These are phyloP conservation scores for Clusia tigrina DNA, from an alignment of 2,888 invertebrate species.

Conservation along the genomic window DNA sequence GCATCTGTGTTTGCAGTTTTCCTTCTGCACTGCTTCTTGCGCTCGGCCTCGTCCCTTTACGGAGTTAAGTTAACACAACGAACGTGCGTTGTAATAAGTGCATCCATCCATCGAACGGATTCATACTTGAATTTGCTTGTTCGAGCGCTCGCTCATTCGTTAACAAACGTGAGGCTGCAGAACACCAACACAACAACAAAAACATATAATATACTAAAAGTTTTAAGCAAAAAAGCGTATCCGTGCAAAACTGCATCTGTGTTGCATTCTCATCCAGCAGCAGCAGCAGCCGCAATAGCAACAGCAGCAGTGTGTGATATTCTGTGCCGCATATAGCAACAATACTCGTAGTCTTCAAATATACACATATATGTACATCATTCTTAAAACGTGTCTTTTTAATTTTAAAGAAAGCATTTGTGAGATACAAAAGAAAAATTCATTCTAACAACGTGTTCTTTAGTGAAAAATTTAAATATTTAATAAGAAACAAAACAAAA, in stretches of 20 bases:
- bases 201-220: slow-evolving; percentile 7
- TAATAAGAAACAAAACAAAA: slow-evolving; percentile 1
- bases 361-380: no score
- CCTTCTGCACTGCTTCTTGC: neutral
- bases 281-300: no score
- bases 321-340: neutral
- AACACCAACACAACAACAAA: slow-evolving; percentile 8
- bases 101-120: slow-evolving; percentile 4
- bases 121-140: neutral
- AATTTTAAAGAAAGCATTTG: neutral
- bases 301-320: neutral
- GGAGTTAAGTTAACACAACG: slow-evolving; percentile 4
- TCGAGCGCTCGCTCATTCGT: neutral
- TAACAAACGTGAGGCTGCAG: neutral
- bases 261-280: neutral
- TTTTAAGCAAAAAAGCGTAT: no score
- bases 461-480: neutral
- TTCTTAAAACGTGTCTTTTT: neutral
- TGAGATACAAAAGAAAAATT: slow-evolving; percentile 2
- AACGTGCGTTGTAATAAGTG: neutral
- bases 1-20: neutral
- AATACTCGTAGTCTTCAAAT: neutral
- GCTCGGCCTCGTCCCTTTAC: neutral
- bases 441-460: slow-evolving; percentile 2
- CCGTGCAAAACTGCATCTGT: neutral